Base-by-base conservation (phyloP, 2,113 vertebrate species). In the Lathamus discolor region DNA sequence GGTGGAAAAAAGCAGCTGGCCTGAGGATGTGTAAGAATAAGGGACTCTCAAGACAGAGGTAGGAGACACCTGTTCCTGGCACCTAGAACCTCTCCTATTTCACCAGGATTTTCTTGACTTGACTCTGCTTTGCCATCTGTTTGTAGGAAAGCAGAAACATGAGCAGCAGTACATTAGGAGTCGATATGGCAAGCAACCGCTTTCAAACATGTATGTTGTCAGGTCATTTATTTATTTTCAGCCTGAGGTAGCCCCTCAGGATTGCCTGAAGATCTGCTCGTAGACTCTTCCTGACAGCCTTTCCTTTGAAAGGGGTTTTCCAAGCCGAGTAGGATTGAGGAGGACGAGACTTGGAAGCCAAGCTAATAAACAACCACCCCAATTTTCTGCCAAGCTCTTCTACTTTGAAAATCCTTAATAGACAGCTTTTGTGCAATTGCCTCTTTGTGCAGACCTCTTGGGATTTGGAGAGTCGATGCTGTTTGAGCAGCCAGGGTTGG, bases 171-270 rank as follows among this genome's bases (percentile, higher is more conserved):
- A 11, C 28, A 84, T 83, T 52, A 55, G 74, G 48, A 31, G 84
- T 82, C 0, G 22, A 18, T 66, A 16, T 0, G 0, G 29, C 81
- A 52, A 64, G 52, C 70, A 74, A 10, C 46, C 74, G 79, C 68
- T 86, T 83, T 91, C 51, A 64, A 4, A 74, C 43, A 51, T 83
- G 46, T 63, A 0, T 46, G 68, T 41, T 83, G 76, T 87, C 83
- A 78, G 52, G 77, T 84, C 86, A 79, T 44, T 83, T 24, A 8
- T 64, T 87, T 96, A 94, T 93, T 95, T 95, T 96, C 84, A 94
- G 76, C 48, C 69, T 41, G 69, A 92, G 88, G 92, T 70, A 91
- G 77, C 44, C 84, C 62, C 57, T 75, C 39, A 17, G 86, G 76
- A 51, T 85, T 93, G 80, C 88, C 41, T 63, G 4, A 85, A 88